A percentile compares a stretch with the other conserved stretches of the same genome.
Evolutionary conservation across 2,888 invertebrate species (phyloP).

Genomic region (Eucera pruinosa): DNA sequence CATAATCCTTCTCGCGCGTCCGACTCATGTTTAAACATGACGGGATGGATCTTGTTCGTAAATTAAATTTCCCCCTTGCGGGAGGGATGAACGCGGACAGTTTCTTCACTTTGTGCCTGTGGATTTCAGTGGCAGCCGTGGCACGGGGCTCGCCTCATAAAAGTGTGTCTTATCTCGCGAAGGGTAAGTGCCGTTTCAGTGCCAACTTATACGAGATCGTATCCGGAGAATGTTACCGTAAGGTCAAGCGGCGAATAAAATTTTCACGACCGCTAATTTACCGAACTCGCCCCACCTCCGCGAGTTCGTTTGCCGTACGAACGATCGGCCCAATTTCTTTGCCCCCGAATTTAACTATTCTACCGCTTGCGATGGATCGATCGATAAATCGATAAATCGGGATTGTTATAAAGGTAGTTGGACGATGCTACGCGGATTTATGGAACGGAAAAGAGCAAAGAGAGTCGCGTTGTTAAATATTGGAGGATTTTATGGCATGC

Average conservation of each 20-base stretch:
- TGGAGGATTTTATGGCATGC: no score
- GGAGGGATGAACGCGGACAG: conserved; percentile 9
- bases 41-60: conserved; percentile 19
- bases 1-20: conserved; percentile 11
- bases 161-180: conserved; percentile 58
- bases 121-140: conserved; percentile 35
- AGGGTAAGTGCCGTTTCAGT: conserved; percentile 52
- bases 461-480: no score
- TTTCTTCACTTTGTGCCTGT: conserved; percentile 34
- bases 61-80: conserved; percentile 48
- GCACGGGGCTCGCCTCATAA: conserved; percentile 43
- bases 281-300: background rate
- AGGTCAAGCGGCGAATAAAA: conserved; percentile 51
- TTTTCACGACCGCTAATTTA: conserved; percentile 54
- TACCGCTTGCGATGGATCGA: background rate
- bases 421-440: no score
- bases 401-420: no score
- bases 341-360: background rate
- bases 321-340: conserved; percentile 13
- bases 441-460: no score
- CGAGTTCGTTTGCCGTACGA: background rate
- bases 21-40: conserved; percentile 22
- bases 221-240: conserved; percentile 43
- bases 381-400: background rate
- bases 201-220: conserved; percentile 52